Evolutionary conservation across 2,113 vertebrate genomes (phyloP), one percentile per base, ranked within the genome.

Genomic region (Leucosticte australis): DNA sequence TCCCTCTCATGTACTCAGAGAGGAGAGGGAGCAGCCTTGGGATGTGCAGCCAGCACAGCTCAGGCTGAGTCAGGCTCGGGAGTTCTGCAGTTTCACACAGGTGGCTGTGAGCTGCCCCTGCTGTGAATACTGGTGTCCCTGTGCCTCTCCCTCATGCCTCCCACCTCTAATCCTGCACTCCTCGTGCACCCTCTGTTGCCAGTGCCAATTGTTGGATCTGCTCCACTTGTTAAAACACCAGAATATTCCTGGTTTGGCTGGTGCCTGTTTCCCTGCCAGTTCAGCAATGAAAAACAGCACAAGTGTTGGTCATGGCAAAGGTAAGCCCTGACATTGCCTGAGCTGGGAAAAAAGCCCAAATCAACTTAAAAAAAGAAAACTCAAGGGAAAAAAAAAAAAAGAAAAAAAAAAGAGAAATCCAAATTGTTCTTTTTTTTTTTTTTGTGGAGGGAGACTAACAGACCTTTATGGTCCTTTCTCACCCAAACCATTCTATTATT

Each of bases 1-100:
- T 84, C n/a, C 33, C 39, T 28, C 39, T 71, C 0, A 0, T 17
- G 22, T 37, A 7, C 15, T 64, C 4, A 2, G 52, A 33, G 52
- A 64, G 56, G 31, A 89, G 41, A 75, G 52, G n/a, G 44, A n/a
- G 41, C 60, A 47, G 57, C 46, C 47, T 49, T 37, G 69, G 49
- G 22, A 7, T 19, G 35, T 77, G 55, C 64, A 62, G 57, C 82
- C 31, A 6, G 31, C 1, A 0, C 52, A 44, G 33, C 63, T 41
- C 13, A 11, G 39, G 21, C 47, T 63, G 52, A 22, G 56, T 37
- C 21, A 19, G 35, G 39, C 76, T 89, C 11, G 7, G n/a, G n/a
- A n/a, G n/a, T n/a, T n/a, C n/a, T n/a, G n/a, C n/a, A n/a, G n/a
- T n/a, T n/a, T n/a, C n/a, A n/a, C n/a, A n/a, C n/a, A n/a, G n/a